These are phyloP conservation scores for Ispidina lecontei DNA, from an alignment of 2,797 vertebrate genomes.

Conservation along the genomic window DNA sequence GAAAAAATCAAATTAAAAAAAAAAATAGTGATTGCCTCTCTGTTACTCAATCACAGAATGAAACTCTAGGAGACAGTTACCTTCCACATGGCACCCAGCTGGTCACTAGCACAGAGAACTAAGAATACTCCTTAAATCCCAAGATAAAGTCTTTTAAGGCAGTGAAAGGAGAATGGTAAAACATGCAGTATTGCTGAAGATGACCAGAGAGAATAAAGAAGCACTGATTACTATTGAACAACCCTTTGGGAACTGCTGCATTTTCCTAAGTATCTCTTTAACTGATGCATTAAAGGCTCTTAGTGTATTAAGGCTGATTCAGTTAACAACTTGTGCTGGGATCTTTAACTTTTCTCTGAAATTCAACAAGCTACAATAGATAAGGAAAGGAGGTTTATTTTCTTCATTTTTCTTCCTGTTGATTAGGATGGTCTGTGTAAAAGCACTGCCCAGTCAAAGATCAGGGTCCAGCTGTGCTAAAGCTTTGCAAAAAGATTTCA, in stretches of 20 bases:
- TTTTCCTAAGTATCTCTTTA: neutral
- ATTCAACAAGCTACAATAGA: neutral
- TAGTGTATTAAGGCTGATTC: neutral
- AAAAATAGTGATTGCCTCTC: neutral
- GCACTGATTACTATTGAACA: neutral
- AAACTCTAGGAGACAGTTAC: neutral
- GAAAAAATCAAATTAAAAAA: neutral
- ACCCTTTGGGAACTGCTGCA: neutral
- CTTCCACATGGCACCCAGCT: neutral
- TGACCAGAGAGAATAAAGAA: neutral
- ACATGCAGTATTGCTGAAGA: neutral
- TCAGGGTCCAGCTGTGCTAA: neutral
- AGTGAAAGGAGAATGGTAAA: neutral
- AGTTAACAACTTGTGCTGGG: neutral
- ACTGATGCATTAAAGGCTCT: neutral
- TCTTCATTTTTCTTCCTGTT: neutral
- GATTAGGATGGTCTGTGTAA: neutral
- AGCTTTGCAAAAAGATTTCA: neutral
- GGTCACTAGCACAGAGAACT: accelerated
- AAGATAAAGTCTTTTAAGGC: neutral
- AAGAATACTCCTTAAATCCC: neutral
- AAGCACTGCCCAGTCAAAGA: neutral
- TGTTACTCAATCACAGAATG: neutral
- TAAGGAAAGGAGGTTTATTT: neutral
- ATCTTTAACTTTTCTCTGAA: neutral